Base-by-base conservation (phyloP, 2,113 vertebrate species). In the Scophthalmus maximus region DNA sequence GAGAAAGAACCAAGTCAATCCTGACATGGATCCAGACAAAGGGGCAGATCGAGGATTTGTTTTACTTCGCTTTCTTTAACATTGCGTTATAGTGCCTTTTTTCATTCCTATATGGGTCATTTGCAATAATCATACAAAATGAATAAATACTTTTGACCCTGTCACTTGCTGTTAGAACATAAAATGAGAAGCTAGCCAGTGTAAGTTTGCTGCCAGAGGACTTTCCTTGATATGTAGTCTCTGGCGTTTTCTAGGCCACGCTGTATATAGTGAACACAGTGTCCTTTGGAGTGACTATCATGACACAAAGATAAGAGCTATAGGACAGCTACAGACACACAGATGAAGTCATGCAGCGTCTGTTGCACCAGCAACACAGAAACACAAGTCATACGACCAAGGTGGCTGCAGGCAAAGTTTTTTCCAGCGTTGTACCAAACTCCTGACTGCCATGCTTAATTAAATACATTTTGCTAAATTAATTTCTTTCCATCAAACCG, bases 311-410 rank as follows among this genome's bases (percentile, higher is more conserved):
- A 80, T 78, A 84, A 76, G 32, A 53, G 6, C 59, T 15, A 60
- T 10, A 40, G 27, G 1, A 26, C 60, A 32, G 20, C 10, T 4
- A 55, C 30, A 61, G 30, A 72, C 23, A 84, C 32, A 51, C 6
- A 67, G 50, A 58, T 27, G 34, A 62, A 76, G 49, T 17, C 38
- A 36, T 61, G 42, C 36, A 44, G 36, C 3, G 32, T 34, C 0
- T 23, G 40, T 68, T 53, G 23, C 22, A 40, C 50, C 23, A 51
- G 26, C 40, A 53, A 17, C 20, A 56, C 65, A 51, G 68, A 47
- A 73, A 57, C 12, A 67, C 15, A 73, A 83, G 73, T 87, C 81
- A 84, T 73, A 65, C 2, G 50, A 84, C 69, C 17, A 1, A 40
- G n/a, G 50, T 60, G 36, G 73, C 73, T 64, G 40, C 50, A 72